Base-by-base conservation (phyloP, 1,140 invertebrate species). In the Brachionus sp. region DNA sequence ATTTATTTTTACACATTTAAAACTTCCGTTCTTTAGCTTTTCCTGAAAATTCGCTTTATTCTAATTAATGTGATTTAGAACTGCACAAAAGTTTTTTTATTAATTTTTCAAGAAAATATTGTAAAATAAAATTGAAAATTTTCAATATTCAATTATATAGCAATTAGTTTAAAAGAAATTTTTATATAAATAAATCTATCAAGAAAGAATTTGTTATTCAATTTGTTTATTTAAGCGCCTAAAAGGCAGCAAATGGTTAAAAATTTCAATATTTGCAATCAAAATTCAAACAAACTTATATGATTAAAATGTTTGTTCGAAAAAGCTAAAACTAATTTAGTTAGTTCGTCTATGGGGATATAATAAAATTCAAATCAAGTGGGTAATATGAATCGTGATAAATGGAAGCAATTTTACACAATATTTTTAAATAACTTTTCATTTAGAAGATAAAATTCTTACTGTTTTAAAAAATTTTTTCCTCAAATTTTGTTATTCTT, bases 201-300 rank as follows among this genome's bases (percentile, higher is more conserved):
- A 23, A 57, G 50, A 57, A 57, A 57, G 50, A 57, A 57, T 57
- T 57, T 57, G 50, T 57, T 57, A 57, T 57, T 57, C 50, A 57
- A 57, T 57, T 57, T 57, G 50, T 57, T 57, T 57, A 57, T 57
- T 57, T 57, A 57, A 57, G 50, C 50, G 50, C 50, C 16, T 57
- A 23, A 57, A n/a, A 19, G 50, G 50, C 50, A 57, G 50, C 50
- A 57, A 57, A 57, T 19, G 50, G 50, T 57, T 23, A 19, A 25
- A 53, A 25, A 19, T 19, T 57, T 57, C 50, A 57, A 57, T 57
- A 57, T 57, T 57, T 57, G 19, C 50, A n/a, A 57, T 57, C 50
- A 57, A 19, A 57, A 57, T 23, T 57, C n/a, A 57, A 57, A 57
- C 5, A 57, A 57, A 23, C 50, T 57, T 23, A 57, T 57, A 57